Evolutionary conservation across 53 echinoderm and acorn worm genomes (phyloP).

Genomic region (Arbacia lixula): DNA sequence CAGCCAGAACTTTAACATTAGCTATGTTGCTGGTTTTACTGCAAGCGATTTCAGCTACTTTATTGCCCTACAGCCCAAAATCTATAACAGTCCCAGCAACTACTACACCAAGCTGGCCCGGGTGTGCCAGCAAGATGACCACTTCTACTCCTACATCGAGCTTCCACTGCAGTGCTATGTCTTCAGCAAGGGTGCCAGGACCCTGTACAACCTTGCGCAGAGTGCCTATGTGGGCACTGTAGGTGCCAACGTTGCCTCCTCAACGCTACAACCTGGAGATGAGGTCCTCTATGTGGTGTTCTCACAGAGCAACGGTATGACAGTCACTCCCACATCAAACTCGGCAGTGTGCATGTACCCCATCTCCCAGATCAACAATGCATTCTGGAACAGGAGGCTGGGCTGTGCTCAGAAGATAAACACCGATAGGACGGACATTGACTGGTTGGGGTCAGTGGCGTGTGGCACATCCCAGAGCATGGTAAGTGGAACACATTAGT

Average conservation of each 20-base stretch:
- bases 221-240: slow-evolving; percentile 77
- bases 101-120: slow-evolving; percentile 82
- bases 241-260: slow-evolving; percentile 54
- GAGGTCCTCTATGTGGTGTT: slow-evolving; percentile 85
- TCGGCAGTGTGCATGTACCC: slow-evolving; percentile 89
- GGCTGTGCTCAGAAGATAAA: slow-evolving; percentile 63
- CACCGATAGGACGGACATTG: slow-evolving; percentile 72
- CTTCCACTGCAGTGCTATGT: slow-evolving; percentile 70
- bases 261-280: slow-evolving; percentile 18
- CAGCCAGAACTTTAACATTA: slow-evolving; percentile 73
- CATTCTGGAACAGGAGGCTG: slow-evolving; percentile 51
- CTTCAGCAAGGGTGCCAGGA: slow-evolving; percentile 1
- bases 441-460: slow-evolving; percentile 54
- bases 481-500: slow-evolving; percentile 38
- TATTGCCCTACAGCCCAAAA: slow-evolving; percentile 68
- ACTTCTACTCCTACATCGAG: slow-evolving; percentile 81
- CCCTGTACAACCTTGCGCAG: slow-evolving; percentile 74
- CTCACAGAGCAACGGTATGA: slow-evolving; percentile 31
- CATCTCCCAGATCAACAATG: slow-evolving; percentile 56
- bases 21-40: slow-evolving; percentile 78
- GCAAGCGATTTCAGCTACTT: slow-evolving; percentile 84
- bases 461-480: slow-evolving; percentile 23
- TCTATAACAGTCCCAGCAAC: slow-evolving; percentile 27
- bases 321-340: slow-evolving; percentile 9
- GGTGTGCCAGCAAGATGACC: slow-evolving; percentile 73